These are phyloP conservation scores for Oncopeltus fasciatus DNA, from an alignment of 1,140 invertebrate genomes.

Conservation along the genomic window DNA sequence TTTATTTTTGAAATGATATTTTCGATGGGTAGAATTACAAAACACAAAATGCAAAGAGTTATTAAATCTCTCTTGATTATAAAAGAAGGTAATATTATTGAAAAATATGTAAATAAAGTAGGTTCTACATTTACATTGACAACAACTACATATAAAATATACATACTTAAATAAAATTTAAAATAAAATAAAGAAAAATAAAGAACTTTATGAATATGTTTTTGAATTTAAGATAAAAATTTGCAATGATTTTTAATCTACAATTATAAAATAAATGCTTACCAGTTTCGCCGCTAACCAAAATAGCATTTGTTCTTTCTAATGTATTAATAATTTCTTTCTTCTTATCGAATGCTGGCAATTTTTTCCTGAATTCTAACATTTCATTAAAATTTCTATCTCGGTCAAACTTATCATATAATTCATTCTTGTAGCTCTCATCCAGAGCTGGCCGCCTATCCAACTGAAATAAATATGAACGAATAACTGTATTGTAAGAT, in stretches of 20 bases:
- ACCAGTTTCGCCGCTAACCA: conserved; percentile 32
- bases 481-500: no score
- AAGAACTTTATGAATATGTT: not conserved
- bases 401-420: no score
- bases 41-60: no score
- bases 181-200: not conserved
- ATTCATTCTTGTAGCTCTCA: no score
- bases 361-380: conserved; percentile 26
- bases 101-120: not conserved
- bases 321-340: conserved; percentile 27
- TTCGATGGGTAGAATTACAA: no score
- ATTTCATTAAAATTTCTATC: conserved; percentile 28
- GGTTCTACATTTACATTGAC: not conserved
- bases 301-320: conserved; percentile 28
- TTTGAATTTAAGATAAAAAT: not conserved
- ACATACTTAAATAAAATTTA: not conserved
- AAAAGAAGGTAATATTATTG: no score
- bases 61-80: no score
- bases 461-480: no score
- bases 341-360: conserved; percentile 28
- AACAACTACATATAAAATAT: not conserved
- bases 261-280: not conserved
- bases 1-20: no score
- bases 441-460: no score
- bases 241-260: not conserved